Base-by-base conservation (phyloP, 1,140 invertebrate species). In the Halesus radiatus region DNA sequence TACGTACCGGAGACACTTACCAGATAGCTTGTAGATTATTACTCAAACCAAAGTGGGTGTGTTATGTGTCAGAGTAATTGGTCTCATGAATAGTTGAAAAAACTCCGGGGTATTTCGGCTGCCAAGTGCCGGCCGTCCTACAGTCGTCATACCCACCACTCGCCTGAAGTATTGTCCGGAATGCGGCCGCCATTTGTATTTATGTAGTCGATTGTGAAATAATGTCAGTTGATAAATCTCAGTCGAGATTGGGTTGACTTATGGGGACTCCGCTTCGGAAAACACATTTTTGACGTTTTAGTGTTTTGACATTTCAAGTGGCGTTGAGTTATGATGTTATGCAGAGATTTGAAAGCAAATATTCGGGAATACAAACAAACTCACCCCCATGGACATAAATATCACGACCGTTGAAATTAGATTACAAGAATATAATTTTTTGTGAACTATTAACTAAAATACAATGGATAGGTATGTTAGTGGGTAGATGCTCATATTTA, bases 31-130 rank as follows among this genome's bases (percentile, higher is more conserved):
- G 37, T 45, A 29, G 50, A 20, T 15, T 70, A 74, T 74, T 22
- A 74, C 58, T 79, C 78, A 74, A 62, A 62, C 53, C 70, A 26
- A 79, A 79, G 78, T 79, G 68, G 78, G 78, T 74, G 78, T 50
- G 78, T 79, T 52, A 10, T 20, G 76, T 53, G 62, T 79, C 66
- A 23, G 37, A 50, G 56, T 74, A 79, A 79, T 79, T 79, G 72
- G 60, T 15, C 70, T 72, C 56, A 16, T 62, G 78, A 32, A 62
- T 56, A 74, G 20, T 22, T 22, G 54, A 18, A 18, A 22, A 15
- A 62, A 64, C 13, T 74, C 50, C 10, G 50, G 22, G 10, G 20
- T 26, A 20, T 50, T 29, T 54, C 50, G 72, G 52, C 10, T 58
- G 50, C 72, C 66, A 23, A 23, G 62, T 66, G 66, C 6, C 66